These are phyloP conservation scores for Scartelaos histophorus DNA, from an alignment of 2,113 vertebrate genomes.

Conservation along the genomic window DNA sequence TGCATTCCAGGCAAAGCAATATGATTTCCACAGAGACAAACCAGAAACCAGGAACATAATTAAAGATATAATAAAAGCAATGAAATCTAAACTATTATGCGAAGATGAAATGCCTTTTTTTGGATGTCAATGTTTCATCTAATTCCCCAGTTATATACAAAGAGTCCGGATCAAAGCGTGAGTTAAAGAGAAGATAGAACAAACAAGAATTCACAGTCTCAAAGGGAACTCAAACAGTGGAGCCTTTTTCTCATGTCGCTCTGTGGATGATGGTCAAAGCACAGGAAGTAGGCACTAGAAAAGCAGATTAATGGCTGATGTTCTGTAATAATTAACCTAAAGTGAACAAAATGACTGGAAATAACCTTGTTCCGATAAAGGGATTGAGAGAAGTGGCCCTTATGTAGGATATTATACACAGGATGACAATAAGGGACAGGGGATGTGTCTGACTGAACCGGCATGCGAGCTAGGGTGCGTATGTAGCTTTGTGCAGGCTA, in stretches of 20 bases:
- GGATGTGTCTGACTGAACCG: constrained; percentile 39
- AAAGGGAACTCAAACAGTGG: constrained; percentile 10
- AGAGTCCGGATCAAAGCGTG: constrained; percentile 10
- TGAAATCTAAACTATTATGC: too few relatives aligned
- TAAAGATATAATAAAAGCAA: too few relatives aligned
- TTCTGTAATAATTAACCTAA: constrained; percentile 22
- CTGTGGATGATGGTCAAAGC: background rate
- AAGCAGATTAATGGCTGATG: background rate
- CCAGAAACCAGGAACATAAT: too few relatives aligned
- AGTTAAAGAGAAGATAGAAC: constrained; percentile 33
- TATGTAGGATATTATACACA: constrained; percentile 41
- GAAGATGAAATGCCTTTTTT: too few relatives aligned
- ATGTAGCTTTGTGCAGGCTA: constrained; percentile 23
- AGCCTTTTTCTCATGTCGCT: constrained; percentile 11
- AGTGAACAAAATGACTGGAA: constrained; percentile 63
- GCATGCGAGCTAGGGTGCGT: constrained; percentile 31
- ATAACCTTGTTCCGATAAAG: constrained; percentile 70
- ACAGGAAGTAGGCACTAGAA: constrained; percentile 10
- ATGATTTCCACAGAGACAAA: too few relatives aligned
- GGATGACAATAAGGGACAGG: constrained; percentile 50
- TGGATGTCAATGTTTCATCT: background rate
- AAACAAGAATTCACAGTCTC: constrained; percentile 31
- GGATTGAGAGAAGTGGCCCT: constrained; percentile 41
- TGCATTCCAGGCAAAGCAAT: too few relatives aligned
- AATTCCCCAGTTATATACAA: background rate